Evolutionary conservation across 2,113 vertebrate species (phyloP).

Genomic region (Numenius arquata): DNA sequence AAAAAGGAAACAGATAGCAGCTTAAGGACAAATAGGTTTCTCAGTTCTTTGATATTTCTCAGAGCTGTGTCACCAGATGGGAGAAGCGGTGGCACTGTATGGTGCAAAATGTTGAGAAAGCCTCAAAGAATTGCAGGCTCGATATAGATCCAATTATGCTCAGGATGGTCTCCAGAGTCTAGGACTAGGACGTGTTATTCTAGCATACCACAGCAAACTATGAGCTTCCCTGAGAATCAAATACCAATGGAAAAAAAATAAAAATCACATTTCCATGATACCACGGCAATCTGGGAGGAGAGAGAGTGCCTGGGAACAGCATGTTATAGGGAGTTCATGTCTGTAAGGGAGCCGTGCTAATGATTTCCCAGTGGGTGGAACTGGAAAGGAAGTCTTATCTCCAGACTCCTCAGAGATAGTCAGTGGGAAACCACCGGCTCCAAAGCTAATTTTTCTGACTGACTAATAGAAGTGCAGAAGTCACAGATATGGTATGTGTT

Average conservation of each 20-base stretch:
- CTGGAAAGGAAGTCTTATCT: constrained; percentile 53
- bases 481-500: constrained; percentile 5
- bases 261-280: not conserved
- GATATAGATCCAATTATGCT: not conserved
- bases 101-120: not conserved
- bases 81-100: not conserved
- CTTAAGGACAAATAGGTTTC: constrained; percentile 46
- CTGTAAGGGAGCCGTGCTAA: not conserved
- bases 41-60: constrained; percentile 1
- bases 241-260: not conserved
- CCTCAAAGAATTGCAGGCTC: not conserved
- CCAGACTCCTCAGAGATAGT: constrained; percentile 35
- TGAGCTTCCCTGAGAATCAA: not conserved
- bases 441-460: constrained; percentile 40
- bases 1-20: constrained; percentile 25
- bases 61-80: not conserved
- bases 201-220: not conserved
- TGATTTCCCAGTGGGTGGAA: constrained; percentile 56
- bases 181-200: not conserved
- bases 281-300: not conserved
- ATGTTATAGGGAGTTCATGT: not conserved
- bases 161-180: not conserved
- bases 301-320: not conserved
- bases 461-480: constrained; percentile 38
- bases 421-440: constrained; percentile 32